Evolutionary conservation across 2,888 invertebrate genomes (phyloP).

Genomic region (Melangyna quadrimaculata): DNA sequence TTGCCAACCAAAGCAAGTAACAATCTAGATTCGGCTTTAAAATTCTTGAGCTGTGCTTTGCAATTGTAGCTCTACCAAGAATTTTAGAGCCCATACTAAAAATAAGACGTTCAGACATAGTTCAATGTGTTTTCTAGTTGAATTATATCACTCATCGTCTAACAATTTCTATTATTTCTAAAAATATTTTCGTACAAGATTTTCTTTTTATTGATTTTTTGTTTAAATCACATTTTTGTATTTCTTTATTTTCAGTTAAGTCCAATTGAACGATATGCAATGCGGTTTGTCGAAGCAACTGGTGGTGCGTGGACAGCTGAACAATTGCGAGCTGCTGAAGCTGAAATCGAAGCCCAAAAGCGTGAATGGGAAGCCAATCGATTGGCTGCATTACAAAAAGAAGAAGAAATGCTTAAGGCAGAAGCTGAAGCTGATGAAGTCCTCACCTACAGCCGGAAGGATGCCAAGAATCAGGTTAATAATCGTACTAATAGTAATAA

Average conservation of each 20-base stretch:
- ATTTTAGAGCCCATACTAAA: constrained; percentile 36
- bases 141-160: constrained; percentile 74
- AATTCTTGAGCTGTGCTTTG: not conserved
- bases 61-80: not conserved
- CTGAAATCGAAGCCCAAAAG: constrained; percentile 92
- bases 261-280: constrained; percentile 97
- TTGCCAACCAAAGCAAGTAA: too few species aligned
- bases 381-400: constrained; percentile 86
- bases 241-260: constrained; percentile 85
- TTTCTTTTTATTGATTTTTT: not conserved
- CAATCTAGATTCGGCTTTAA: not conserved
- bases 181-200: not conserved
- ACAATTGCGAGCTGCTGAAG: constrained; percentile 93
- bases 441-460: constrained; percentile 89
- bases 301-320: constrained; percentile 90
- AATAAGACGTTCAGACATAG: constrained; percentile 65
- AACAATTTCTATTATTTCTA: constrained; percentile 38
- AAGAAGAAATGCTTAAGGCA: constrained; percentile 84
- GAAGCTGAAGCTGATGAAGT: constrained; percentile 85
- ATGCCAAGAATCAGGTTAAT: constrained; percentile 93
- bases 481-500: constrained; percentile 73
- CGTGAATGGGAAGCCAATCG: constrained; percentile 94
- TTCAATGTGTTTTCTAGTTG: constrained; percentile 50
- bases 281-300: constrained; percentile 94
- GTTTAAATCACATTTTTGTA: not conserved